Evolutionary conservation across 1,140 invertebrate species (phyloP).

Genomic region (Drosophila ambigua): DNA sequence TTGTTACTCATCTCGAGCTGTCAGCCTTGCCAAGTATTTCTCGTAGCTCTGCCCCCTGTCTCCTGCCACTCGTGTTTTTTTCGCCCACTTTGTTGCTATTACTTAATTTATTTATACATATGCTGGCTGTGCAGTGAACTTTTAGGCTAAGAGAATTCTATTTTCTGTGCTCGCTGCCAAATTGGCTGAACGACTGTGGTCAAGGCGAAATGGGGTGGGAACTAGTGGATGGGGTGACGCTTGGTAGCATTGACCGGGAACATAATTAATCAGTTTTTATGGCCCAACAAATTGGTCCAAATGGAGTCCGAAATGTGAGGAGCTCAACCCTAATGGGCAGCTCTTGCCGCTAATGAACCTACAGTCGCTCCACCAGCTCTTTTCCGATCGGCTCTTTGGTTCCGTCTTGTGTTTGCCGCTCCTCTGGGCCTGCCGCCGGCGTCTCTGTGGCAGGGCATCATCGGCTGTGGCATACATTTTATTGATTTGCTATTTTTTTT

Average conservation of each 20-base stretch:
- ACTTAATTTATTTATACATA: slow-evolving; percentile 66
- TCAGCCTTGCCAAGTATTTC: slow-evolving; percentile 36
- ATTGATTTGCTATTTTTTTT: slow-evolving; percentile 42
- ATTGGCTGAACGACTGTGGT: slow-evolving; percentile 47
- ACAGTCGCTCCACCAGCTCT: slow-evolving; percentile 75
- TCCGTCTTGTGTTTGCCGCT: slow-evolving; percentile 54
- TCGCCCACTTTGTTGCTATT: slow-evolving; percentile 53
- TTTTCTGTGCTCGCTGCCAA: slow-evolving; percentile 55
- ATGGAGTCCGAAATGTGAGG: slow-evolving; percentile 21
- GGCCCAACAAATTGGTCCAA: slow-evolving; percentile 61
- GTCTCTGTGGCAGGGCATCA: slow-evolving; percentile 52
- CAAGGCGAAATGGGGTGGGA: slow-evolving; percentile 35
- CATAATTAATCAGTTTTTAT: slow-evolving; percentile 76
- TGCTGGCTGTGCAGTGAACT: slow-evolving; percentile 58
- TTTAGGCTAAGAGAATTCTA: slow-evolving; percentile 37
- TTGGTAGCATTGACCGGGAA: slow-evolving; percentile 65
- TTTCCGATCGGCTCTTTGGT: slow-evolving; percentile 18
- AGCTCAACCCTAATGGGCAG: slow-evolving; percentile 24
- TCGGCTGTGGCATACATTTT: slow-evolving; percentile 66
- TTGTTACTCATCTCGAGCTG: slow-evolving; percentile 64
- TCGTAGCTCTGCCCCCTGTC: background rate
- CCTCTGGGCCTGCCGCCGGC: slow-evolving; percentile 36
- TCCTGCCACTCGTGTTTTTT: background rate
- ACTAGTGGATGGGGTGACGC: slow-evolving; percentile 35
- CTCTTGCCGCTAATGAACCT: slow-evolving; percentile 57